Evolutionary conservation across 2,888 invertebrate genomes (phyloP), one percentile per base, ranked within the genome.

Genomic region (Nomada flava): DNA sequence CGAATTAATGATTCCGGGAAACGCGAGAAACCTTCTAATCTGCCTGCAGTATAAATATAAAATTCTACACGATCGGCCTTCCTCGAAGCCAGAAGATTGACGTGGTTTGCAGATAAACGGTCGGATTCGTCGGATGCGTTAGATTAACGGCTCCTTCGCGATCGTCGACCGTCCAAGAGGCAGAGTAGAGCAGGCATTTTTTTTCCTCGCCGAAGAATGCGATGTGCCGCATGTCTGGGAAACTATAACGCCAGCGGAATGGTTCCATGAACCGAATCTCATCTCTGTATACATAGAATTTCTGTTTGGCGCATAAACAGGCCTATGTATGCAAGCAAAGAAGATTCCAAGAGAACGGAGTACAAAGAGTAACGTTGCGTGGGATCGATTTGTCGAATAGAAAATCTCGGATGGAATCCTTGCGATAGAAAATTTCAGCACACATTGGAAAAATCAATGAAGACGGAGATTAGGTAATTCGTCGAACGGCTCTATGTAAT

Each of bases 171-270:
- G 29, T n/a, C 29, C 20, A 5, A 55, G 29, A 26, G 18, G 36
- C 20, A 53, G 47, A 59, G 50, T 47, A 70, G 52, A n/a, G 60
- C 69, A 68, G 36, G 29, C 4, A 71, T 64, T 69, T 81, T 72
- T 63, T 36, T 76, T 63, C 44, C 50, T 23, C 23, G 5, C 11
- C 23, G 55, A 55, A 65, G 82, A 82, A 82, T 71, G 75, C 57
- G 69, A 62, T 57, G 67, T n/a, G 63, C 68, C 63, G 44, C 69
- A 42, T 42, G 68, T 80, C 82, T 44, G 63, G 79, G 76, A 83
- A 84, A 74, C 74, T 87, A 76, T 85, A 85, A 87, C 62, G 62
- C 29, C 55, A 26, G 44, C 42, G 78, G 73, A 80, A 87, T 76
- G 60, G 60, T 87, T 83, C 74, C 72, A 36, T 57, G 80, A 65